Conservation (phyloP, 2,888 invertebrate species). For the Tenthredo scrophulariae region DNA sequence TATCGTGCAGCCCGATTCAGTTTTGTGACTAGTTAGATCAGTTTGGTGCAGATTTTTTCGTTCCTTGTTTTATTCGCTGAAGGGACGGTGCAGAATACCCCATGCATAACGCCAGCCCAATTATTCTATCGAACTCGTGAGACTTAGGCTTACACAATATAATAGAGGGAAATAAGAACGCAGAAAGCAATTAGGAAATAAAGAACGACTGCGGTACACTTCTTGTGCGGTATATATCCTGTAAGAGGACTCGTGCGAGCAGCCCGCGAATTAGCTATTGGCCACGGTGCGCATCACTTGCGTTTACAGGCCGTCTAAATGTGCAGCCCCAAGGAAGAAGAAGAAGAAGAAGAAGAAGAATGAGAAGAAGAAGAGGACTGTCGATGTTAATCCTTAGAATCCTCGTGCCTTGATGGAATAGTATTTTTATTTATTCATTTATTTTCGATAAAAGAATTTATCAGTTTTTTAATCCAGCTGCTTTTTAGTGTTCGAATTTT, state of each 20-base stretch:
- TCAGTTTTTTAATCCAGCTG: too few species aligned
- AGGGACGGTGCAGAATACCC: too few species aligned
- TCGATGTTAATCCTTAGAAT: not conserved
- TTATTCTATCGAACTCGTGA: not conserved
- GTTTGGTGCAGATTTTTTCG: too few species aligned
- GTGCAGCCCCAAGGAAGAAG: conserved; percentile 24
- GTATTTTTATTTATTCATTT: not conserved
- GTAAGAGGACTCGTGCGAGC: conserved; percentile 58
- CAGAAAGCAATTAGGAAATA: conserved; percentile 27
- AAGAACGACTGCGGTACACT: conserved; percentile 13
- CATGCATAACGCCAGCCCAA: too few species aligned
- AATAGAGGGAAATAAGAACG: not conserved
- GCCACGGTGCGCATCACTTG: conserved; percentile 63
- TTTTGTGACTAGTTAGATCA: too few species aligned
- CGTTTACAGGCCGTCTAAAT: conserved; percentile 41
- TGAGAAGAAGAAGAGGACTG: not conserved
- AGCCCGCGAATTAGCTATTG: conserved; percentile 69
- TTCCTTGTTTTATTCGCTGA: too few species aligned
- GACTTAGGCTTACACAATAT: not conserved
- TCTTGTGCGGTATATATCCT: conserved; percentile 60
- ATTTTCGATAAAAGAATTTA: not conserved
- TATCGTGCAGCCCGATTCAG: too few species aligned
- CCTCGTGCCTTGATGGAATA: not conserved
- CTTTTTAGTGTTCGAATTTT: too few species aligned
- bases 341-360: not conserved